Evolutionary conservation across 2,888 invertebrate genomes (phyloP).

Genomic region (Pammene fasciana): DNA sequence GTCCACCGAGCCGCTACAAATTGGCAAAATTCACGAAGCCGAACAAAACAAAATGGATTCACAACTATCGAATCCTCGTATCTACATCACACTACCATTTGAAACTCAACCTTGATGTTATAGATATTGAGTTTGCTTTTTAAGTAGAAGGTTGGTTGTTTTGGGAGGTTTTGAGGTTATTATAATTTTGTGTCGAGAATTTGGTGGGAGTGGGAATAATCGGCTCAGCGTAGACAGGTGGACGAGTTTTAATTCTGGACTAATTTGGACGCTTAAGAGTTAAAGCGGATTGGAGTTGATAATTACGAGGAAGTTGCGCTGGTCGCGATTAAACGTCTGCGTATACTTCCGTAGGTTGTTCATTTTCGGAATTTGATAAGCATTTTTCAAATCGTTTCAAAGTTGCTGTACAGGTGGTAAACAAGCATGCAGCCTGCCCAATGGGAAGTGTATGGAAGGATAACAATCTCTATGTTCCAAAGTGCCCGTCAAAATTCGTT

Average conservation of each 20-base stretch:
- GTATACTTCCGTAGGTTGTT: background rate
- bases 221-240: slow-evolving; percentile 69
- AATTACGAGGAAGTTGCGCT: slow-evolving; percentile 54
- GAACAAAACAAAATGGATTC: slow-evolving; percentile 17
- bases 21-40: slow-evolving; percentile 25
- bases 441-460: no score
- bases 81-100: background rate
- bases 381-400: no score
- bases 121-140: background rate
- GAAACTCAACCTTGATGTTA: background rate
- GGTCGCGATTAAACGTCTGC: background rate
- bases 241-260: slow-evolving; percentile 71
- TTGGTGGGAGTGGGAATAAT: slow-evolving; percentile 52
- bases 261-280: slow-evolving; percentile 68
- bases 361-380: no score
- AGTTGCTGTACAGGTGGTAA: no score
- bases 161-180: background rate
- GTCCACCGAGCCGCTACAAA: slow-evolving; percentile 7
- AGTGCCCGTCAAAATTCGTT: no score
- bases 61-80: background rate
- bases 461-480: no score
- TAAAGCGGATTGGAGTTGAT: slow-evolving; percentile 77
- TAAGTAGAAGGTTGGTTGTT: background rate
- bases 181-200: slow-evolving; percentile 17
- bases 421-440: no score